Evolutionary conservation across 2,797 vertebrate genomes (phyloP).

Genomic region (Serranus cabrilla): DNA sequence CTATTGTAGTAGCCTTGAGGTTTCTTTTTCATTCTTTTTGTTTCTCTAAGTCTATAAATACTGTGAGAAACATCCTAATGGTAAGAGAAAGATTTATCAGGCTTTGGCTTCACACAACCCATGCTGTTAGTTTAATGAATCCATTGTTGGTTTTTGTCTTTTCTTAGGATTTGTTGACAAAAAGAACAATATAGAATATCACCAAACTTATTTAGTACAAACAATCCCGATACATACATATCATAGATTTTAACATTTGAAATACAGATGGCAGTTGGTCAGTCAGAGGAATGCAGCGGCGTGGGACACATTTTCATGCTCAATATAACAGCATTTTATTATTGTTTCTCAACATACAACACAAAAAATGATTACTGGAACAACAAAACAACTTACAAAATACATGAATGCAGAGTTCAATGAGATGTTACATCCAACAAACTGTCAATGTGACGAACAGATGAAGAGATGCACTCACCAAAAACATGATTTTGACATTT

Average conservation of each 20-base stretch:
- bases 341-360: not conserved
- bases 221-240: constrained; percentile 30
- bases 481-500: constrained; percentile 21
- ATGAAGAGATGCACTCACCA: constrained; percentile 21
- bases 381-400: constrained; percentile 9
- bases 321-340: not conserved
- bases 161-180: constrained; percentile 12
- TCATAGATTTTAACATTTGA: constrained; percentile 11
- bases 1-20: too few relatives aligned
- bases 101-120: not conserved
- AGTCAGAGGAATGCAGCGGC: constrained; percentile 26
- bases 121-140: not conserved
- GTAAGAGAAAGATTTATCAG: not conserved
- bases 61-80: not conserved
- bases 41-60: not conserved
- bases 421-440: constrained; percentile 32
- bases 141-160: not conserved
- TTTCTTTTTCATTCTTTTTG: too few relatives aligned
- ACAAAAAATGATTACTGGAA: constrained; percentile 15
- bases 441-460: constrained; percentile 14
- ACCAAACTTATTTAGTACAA: not conserved
- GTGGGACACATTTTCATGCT: constrained; percentile 33
- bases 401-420: constrained; percentile 9
- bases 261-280: constrained; percentile 10
- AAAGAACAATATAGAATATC: not conserved